A percentile compares a stretch with the other conserved stretches of the same genome.
These are phyloP conservation scores for Candoia aspera DNA, from an alignment of 2,113 vertebrate species.

Conservation along the genomic window DNA sequence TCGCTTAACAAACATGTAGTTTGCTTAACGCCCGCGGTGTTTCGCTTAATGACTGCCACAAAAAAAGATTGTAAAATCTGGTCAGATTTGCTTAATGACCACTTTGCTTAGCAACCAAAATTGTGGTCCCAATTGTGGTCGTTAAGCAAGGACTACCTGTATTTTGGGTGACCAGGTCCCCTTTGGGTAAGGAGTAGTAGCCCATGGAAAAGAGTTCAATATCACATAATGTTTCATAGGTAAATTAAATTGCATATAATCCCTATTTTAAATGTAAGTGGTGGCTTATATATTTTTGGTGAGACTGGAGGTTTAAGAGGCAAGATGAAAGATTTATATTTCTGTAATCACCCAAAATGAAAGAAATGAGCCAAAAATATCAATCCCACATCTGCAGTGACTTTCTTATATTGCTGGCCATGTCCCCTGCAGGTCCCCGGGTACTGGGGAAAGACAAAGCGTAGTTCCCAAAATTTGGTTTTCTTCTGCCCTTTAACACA, in stretches of 20 bases:
- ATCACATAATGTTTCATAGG: neutral
- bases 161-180: too few species aligned
- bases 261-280: neutral
- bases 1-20: too few species aligned
- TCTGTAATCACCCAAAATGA: too few species aligned
- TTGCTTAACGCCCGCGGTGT: too few species aligned
- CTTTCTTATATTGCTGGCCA: neutral
- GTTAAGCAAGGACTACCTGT: too few species aligned
- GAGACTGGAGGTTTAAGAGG: neutral
- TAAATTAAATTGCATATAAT: neutral
- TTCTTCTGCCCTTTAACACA: neutral
- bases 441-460: neutral
- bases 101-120: too few species aligned
- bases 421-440: neutral
- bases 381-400: neutral
- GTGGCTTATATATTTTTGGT: neutral
- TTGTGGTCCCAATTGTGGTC: too few species aligned
- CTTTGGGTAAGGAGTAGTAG: too few species aligned
- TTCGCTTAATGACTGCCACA: too few species aligned
- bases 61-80: too few species aligned
- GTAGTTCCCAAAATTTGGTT: neutral
- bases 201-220: neutral
- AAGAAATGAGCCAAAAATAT: neutral
- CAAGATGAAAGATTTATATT: too few species aligned
- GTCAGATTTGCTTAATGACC: too few species aligned